Base-by-base conservation (phyloP, 2,113 vertebrate species). In the Aepyceros melampus region DNA sequence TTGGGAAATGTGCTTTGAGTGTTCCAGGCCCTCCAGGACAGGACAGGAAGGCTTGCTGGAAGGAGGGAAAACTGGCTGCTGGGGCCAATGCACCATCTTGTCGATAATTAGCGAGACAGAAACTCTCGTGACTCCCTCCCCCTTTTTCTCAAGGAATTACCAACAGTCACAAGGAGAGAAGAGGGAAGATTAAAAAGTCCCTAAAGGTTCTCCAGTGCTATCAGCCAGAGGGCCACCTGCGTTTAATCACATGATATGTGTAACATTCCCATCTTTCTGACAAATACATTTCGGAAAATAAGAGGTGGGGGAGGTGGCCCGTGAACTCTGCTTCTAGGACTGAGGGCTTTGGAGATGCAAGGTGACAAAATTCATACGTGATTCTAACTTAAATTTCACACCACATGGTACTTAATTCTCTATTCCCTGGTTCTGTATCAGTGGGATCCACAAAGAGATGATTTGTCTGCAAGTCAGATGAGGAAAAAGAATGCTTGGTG, bases 331-430 rank as follows among this genome's bases (percentile, higher is more conserved):
- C 25, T 97, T 96, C 56, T 74, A 91, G 67, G 17, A 71, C 55
- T 56, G 43, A 53, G 53, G 25, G 15, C 86, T 89, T 96, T 89
- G 45, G 62, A 93, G 40, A 84, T 31, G 49, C 2, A 19, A 49
- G 55, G 43, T 51, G 27, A 96, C 82, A 92, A 89, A 84, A 27
- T 92, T 88, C 47, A 85, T 76, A 76, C 6, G 31, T 55, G 67
- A 25, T 85, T 91, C 49, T 90, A 95, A 89, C 60, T 94, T 82
- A 51, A 79, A 91, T 76, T 91, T 96, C 76, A 94, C 33, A 90
- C 60, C 49, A 94, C 60, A 60, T 79, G 60, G 53, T n/a, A 84
- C 58, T 93, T 82, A 53, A 91, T 95, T 91, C 56, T 62, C 89
- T 87, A 74, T 53, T 93, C 21, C 16, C 55, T n/a, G 33, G 17